These are phyloP conservation scores for Quadriops clusia DNA, from an alignment of 2,888 invertebrate species.

Conservation along the genomic window DNA sequence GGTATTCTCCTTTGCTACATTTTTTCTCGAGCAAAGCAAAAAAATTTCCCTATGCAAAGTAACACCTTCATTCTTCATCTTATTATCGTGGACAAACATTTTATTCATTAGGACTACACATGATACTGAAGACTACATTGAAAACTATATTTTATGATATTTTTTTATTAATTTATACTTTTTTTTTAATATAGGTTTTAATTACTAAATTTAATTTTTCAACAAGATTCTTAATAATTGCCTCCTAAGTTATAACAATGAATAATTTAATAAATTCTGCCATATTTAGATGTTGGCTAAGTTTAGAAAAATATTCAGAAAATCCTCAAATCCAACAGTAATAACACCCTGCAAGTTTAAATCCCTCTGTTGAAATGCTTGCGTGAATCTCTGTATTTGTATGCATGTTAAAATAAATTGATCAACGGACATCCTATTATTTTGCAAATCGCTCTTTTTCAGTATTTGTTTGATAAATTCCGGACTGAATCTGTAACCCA, in stretches of 20 bases:
- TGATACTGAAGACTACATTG: no score
- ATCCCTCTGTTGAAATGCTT: slow-evolving; percentile 31
- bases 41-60: no score
- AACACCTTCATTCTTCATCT: no score
- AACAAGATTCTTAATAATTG: not conserved
- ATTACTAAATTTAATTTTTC: no score
- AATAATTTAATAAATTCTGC: no score
- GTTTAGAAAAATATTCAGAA: slow-evolving; percentile 65
- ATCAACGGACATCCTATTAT: slow-evolving; percentile 38
- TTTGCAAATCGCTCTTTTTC: slow-evolving; percentile 53
- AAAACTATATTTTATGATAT: no score
- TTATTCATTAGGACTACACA: no score
- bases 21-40: no score
- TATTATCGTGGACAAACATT: no score
- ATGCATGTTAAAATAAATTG: slow-evolving; percentile 33
- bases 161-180: no score
- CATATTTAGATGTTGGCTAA: no score
- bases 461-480: slow-evolving; percentile 64
- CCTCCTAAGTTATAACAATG: not conserved
- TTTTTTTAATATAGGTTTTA: no score
- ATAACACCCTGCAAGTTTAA: slow-evolving; percentile 27
- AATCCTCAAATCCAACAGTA: slow-evolving; percentile 31
- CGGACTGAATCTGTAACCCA: slow-evolving; percentile 75
- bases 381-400: slow-evolving; percentile 33
- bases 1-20: slow-evolving; percentile 22